Evolutionary conservation across 2,888 invertebrate genomes (phyloP).

Genomic region (Hyles lineata): DNA sequence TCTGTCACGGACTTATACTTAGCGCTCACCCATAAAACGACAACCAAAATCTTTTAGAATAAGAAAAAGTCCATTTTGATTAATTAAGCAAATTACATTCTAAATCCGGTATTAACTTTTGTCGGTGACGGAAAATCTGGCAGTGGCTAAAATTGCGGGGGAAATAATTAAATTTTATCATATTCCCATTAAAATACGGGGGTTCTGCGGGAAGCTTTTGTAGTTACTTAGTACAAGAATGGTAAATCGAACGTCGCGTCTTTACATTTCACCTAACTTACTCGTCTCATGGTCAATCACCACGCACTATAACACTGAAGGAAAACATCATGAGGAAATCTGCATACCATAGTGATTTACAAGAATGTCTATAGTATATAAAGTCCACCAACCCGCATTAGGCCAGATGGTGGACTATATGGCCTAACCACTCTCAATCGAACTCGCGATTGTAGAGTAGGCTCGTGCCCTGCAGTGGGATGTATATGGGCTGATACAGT

Average conservation of each 20-base stretch:
- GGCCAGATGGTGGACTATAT: too few relatives aligned
- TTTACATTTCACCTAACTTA: too few relatives aligned
- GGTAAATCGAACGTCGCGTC: not conserved
- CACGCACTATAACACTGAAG: too few relatives aligned
- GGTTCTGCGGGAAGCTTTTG: not conserved
- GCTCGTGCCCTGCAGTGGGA: too few relatives aligned
- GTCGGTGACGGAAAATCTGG: conserved; percentile 24
- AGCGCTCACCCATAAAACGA: not conserved
- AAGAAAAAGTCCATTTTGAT: conserved; percentile 17
- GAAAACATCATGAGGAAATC: too few relatives aligned
- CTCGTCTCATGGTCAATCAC: too few relatives aligned
- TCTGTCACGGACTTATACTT: not conserved
- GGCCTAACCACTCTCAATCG: too few relatives aligned
- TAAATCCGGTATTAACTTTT: conserved; percentile 31
- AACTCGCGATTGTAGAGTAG: too few relatives aligned
- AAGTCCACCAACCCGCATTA: too few relatives aligned
- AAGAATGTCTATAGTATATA: too few relatives aligned
- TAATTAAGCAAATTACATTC: conserved; percentile 30
- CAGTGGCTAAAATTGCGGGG: conserved; percentile 22
- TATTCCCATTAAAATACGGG: conserved; percentile 28
- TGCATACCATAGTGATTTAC: too few relatives aligned
- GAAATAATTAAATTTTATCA: conserved; percentile 29
- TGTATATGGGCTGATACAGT: too few relatives aligned
- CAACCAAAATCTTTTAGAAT: conserved; percentile 1
- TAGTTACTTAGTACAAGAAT: not conserved